Conservation (phyloP, 2,888 invertebrate species). For the Carterocephalus palaemon region DNA sequence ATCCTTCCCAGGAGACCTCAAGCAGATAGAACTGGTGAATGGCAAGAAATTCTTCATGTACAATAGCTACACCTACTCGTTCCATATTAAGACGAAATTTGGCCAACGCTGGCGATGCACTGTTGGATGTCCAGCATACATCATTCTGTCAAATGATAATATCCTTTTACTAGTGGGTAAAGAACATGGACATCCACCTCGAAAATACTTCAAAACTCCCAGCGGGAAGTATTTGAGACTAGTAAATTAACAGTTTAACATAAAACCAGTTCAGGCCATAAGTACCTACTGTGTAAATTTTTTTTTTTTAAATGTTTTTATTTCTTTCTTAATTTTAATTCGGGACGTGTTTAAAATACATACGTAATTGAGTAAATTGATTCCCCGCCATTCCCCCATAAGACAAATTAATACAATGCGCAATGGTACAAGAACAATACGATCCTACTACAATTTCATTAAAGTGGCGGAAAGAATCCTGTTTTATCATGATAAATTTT, state of each 20-base stretch:
- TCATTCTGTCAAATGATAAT: slow-evolving; percentile 29
- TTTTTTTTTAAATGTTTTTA: too few relatives aligned
- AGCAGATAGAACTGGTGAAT: slow-evolving; percentile 32
- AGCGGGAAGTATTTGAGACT: slow-evolving; percentile 9
- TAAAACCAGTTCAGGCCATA: too few relatives aligned
- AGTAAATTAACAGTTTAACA: background rate
- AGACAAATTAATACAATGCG: too few relatives aligned
- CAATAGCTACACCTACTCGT: slow-evolving; percentile 32
- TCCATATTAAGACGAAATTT: slow-evolving; percentile 17
- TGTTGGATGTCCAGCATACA: slow-evolving; percentile 33
- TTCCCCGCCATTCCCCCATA: too few relatives aligned
- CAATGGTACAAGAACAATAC: too few relatives aligned
- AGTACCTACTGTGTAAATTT: too few relatives aligned
- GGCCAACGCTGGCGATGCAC: slow-evolving; percentile 32
- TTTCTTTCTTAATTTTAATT: too few relatives aligned
- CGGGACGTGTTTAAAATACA: too few relatives aligned
- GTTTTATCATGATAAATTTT: too few relatives aligned
- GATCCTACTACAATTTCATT: too few relatives aligned
- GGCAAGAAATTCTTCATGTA: slow-evolving; percentile 37
- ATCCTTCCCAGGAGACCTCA: slow-evolving; percentile 21
- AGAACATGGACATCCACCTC: slow-evolving; percentile 35
- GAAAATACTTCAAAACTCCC: slow-evolving; percentile 2
- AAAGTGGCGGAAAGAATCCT: too few relatives aligned
- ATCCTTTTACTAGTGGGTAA: slow-evolving; percentile 19
- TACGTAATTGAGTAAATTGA: too few relatives aligned